Evolutionary conservation across 1,140 invertebrate genomes (phyloP).

Genomic region (Apis florea): DNA sequence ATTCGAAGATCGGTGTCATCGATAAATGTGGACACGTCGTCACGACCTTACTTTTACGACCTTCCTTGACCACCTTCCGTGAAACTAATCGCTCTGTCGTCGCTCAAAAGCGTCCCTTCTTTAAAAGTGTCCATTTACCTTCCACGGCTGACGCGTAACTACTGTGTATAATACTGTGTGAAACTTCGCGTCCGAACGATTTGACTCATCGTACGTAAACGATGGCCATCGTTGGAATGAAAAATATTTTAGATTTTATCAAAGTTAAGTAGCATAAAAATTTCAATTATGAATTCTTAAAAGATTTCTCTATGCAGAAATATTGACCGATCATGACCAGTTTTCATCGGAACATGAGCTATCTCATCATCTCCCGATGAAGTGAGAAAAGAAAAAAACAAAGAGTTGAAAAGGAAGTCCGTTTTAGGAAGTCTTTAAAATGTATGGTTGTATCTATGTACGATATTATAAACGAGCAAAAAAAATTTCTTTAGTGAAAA

Average conservation of each 20-base stretch:
- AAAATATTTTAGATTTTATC: background rate
- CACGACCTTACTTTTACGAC: slow-evolving; percentile 29
- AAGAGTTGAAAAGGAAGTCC: background rate
- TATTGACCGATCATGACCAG: background rate
- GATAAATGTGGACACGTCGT: slow-evolving; percentile 25
- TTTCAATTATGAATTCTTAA: background rate
- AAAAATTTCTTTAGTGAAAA: background rate
- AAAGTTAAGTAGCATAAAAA: background rate
- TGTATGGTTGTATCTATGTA: background rate
- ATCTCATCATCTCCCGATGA: background rate
- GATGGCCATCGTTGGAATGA: background rate
- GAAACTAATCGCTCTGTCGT: slow-evolving; percentile 62
- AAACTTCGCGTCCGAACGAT: background rate
- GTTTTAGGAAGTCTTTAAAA: background rate
- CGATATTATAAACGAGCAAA: background rate
- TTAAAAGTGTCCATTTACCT: slow-evolving; percentile 15
- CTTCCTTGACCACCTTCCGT: slow-evolving; percentile 48
- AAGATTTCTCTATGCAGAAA: background rate
- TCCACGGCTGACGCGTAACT: background rate
- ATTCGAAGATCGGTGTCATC: slow-evolving; percentile 17
- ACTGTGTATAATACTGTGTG: background rate
- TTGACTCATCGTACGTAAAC: background rate
- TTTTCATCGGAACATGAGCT: background rate
- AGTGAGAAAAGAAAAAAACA: background rate
- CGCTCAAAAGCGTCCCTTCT: slow-evolving; percentile 26